Evolutionary conservation across 2,797 vertebrate species (phyloP).

Genomic region (Notamacropus eugenii): DNA sequence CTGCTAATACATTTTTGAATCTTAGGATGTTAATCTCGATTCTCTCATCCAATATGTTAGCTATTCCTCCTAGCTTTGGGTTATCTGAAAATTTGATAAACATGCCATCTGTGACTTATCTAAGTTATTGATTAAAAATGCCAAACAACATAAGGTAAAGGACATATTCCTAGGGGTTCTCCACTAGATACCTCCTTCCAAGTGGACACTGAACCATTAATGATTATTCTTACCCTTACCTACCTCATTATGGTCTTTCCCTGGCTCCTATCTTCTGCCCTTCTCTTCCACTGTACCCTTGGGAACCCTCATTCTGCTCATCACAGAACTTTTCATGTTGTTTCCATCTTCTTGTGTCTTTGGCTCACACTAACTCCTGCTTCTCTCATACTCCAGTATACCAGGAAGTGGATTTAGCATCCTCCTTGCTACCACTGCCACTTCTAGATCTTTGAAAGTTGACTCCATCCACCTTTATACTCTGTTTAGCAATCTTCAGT

Average conservation of each 20-base stretch:
- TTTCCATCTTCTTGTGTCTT: neutral
- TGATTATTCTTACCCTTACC: neutral
- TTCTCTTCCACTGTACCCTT: neutral
- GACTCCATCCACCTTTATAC: neutral
- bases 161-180: neutral
- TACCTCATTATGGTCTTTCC: neutral
- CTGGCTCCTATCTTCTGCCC: neutral
- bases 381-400: neutral
- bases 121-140: neutral
- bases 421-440: neutral
- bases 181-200: neutral
- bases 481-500: neutral
- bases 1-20: neutral
- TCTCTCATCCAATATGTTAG: neutral
- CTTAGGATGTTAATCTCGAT: neutral
- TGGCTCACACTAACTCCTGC: neutral
- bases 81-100: neutral
- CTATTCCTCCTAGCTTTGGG: neutral
- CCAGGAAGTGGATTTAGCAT: neutral
- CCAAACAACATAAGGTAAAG: neutral
- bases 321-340: neutral
- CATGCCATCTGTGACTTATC: neutral
- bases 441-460: neutral
- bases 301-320: neutral
- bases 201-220: neutral